Evolutionary conservation across 2,797 vertebrate genomes (phyloP), one percentile per base, ranked within the genome.

Genomic region (Myotis myotis): DNA sequence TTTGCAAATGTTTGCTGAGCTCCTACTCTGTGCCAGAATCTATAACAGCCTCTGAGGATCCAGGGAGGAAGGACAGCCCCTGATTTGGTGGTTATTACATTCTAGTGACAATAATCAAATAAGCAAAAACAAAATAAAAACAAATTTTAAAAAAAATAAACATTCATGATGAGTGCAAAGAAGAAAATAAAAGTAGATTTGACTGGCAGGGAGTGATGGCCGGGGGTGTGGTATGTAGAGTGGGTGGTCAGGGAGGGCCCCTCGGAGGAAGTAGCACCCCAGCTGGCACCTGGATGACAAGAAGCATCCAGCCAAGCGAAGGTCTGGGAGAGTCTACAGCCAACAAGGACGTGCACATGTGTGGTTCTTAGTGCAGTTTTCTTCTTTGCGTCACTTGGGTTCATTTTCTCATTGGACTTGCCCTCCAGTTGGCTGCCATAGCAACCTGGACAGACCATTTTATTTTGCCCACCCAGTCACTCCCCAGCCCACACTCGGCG

Each of bases 381-480:
- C 72, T 49, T 95, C 62, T 89, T 22, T 49, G 83, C 12, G 38
- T 60, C 68, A 4, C 51, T 38, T 74, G 49, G 70, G 78, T 96
- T 94, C 72, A 72, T 95, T 89, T 95, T 88, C 71, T 88, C 57
- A 3, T 91, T 84, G 71, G 92, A 91, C 79, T 92, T 96, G 86
- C 95, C 95, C 90, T 92, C 86, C 70, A 12, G 20, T 84, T 95
- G 90, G 95, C 88, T 96, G 76, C 92, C 95, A 97, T 97, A 76
- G 96, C 95, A 97, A 97, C 93, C 60, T 44, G 66, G 53, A 76
- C 79, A 96, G 95, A 92, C 93, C 72, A 92, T 93, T 96, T 95
- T 71, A 68, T 94, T 95, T 81, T 96, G 94, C 91, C 96, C 94
- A 97, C 72, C 86, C 76, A 76, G 74, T 91, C 82, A 83, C 88